Evolutionary conservation across 2,888 invertebrate species (phyloP).

Genomic region (Eugnorisma glareosa): DNA sequence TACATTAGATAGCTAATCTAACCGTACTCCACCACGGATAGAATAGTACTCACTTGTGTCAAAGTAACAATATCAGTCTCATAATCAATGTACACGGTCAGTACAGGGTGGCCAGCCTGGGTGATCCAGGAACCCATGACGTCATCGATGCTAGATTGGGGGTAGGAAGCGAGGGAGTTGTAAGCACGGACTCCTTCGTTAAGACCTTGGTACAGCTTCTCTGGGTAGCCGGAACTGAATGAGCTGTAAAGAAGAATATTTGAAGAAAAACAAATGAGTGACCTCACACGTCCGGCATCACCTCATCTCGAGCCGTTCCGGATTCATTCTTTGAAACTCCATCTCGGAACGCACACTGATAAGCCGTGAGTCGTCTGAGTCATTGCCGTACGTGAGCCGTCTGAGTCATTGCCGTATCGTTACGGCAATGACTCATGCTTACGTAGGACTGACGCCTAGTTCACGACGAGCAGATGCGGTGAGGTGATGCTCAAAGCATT

Average conservation of each 20-base stretch:
- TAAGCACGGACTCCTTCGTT: conserved; percentile 76
- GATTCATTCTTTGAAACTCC: not conserved
- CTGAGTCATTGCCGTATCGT: not conserved
- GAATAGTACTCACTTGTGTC: conserved; percentile 77
- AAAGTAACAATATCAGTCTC: conserved; percentile 76
- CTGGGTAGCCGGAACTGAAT: conserved; percentile 86
- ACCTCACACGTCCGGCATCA: not conserved
- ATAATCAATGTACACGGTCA: conserved; percentile 81
- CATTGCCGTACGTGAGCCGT: not conserved
- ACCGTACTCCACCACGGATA: not conserved
- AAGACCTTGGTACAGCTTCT: conserved; percentile 86
- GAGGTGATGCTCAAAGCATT: not conserved
- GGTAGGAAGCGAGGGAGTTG: conserved; percentile 76
- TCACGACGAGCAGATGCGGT: not conserved
- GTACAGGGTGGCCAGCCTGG: conserved; percentile 83
- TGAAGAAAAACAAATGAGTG: not conserved
- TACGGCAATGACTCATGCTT: not conserved
- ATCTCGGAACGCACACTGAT: not conserved
- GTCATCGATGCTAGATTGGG: conserved; percentile 71
- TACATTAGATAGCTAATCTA: not conserved
- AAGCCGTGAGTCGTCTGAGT: not conserved
- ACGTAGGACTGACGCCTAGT: not conserved
- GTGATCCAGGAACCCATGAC: conserved; percentile 85
- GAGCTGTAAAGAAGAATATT: conserved; percentile 69
- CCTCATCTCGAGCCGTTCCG: not conserved